phyloP scores from a whole-genome alignment of 2,888 invertebrate species.

The Lasiommata megera region DNA sequence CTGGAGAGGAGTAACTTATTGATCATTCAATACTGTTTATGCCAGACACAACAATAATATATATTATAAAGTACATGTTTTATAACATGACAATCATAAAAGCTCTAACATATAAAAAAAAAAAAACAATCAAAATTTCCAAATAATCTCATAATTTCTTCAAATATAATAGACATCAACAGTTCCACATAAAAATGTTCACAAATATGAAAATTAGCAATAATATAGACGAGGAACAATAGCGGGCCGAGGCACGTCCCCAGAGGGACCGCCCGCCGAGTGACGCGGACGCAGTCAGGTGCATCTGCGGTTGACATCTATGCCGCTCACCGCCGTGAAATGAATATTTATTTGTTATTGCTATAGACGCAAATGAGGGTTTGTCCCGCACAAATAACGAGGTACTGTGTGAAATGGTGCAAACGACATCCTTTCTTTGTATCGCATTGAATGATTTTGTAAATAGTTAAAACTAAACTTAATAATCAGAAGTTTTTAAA shows the following conservation, averaged over 20 bases:
- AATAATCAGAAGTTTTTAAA: too few species aligned
- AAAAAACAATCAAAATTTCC: too few species aligned
- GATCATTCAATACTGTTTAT: too few species aligned
- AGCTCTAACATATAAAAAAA: too few species aligned
- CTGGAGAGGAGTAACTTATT: too few species aligned
- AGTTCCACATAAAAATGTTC: not conserved
- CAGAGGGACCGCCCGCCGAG: constrained; percentile 32
- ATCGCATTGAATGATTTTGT: not conserved
- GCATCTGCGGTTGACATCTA: constrained; percentile 56
- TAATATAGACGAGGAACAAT: constrained; percentile 30
- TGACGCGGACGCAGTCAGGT: constrained; percentile 28
- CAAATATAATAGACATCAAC: not conserved
- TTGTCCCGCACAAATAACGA: constrained; percentile 23
- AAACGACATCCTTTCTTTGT: constrained; percentile 6
- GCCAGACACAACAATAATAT: too few species aligned
- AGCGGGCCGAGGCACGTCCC: constrained; percentile 26
- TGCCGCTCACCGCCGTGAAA: constrained; percentile 47
- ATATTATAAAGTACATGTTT: too few species aligned
- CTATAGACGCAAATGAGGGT: constrained; percentile 35
- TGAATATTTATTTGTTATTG: constrained; percentile 46
- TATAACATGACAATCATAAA: too few species aligned
- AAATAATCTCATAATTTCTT: too few species aligned
- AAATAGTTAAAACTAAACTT: not conserved
- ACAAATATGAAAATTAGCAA: constrained; percentile 14
- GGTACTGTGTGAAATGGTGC: constrained; percentile 10